Base-by-base conservation (phyloP, 2,888 invertebrate species). In the Lochmaea crataegi region DNA sequence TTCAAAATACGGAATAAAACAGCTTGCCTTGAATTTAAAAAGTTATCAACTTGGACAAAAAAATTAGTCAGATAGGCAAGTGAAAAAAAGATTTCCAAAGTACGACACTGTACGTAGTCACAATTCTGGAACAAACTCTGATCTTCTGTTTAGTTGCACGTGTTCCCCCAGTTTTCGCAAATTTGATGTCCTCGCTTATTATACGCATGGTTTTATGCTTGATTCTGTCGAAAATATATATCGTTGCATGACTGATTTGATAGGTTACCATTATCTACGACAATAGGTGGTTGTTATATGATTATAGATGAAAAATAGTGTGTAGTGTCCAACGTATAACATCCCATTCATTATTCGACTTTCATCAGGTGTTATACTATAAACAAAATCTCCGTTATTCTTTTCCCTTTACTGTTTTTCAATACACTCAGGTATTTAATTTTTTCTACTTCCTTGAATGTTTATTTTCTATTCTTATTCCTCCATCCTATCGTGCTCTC, bases 151-250 rank as follows among this genome's bases (percentile, higher is more conserved):
- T n/a, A 69, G 72, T 69, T 73, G 77, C 77, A 76, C 74, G 72
- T 72, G 73, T 73, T 75, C 75, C 80, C 79, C 77, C 73, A 56
- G 53, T 70, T 77, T 73, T 61, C 56, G 69, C 18, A 65, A 73
- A 73, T 66, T 38, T 58, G 64, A 72, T 76, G 78, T 76, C 76
- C 74, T 76, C 76, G 78, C 76, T 63, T 75, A 75, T 80, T 80
- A 79, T 67, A 79, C 79, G 81, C 76, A 76, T 75, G 80, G 81
- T 81, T 82, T 81, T 82, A 81, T 76, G 81, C 78, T 66, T 68
- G 61, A 67, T 72, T 75, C 70, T 72, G 68, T 71, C 73, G 73
- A 76, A 76, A 65, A 65, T 72, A 12, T 56, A 48, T 68, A 68
- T 63, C 38, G 58, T 64, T 57, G 60, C 63, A 45, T 63, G 67